Base-by-base conservation (phyloP, 2,888 invertebrate species). In the Conops quadrifasciatus region DNA sequence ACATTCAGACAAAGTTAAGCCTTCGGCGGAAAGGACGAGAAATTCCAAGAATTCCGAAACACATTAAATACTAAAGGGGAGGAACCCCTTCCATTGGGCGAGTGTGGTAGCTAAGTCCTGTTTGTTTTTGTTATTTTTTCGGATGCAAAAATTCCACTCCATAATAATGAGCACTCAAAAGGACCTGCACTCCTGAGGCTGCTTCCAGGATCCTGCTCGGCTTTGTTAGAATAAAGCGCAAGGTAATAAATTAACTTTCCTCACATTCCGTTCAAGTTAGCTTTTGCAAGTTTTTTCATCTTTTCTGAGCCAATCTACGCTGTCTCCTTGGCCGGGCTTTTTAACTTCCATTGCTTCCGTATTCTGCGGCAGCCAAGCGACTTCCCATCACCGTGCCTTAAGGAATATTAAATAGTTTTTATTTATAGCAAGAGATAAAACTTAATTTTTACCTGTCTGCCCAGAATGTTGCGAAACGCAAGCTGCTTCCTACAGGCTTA, bases 341-440 rank as follows among this genome's bases (percentile, higher is more conserved):
- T 13, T 19, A 9, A 19, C 13, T 13, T 4, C 5, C n/a, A 5
- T 9, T 15, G n/a, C 7, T 59, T 7, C 28, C n/a, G 26, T 30
- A 2, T 26, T 59, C 26, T 28, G 59, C 59, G 13, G 49, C 21
- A 13, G 19, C 43, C 36, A 11, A 24, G 49, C 51, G n/a, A 2
- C 16, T 7, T 56, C 21, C 43, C 49, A 49, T 58, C 13, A 63
- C 51, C 47, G 67, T 68, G 76, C 76, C 74, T 62, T 70, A 26
- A 70, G 72, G 77, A 75, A 81, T 81, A 82, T 81, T 81, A 82
- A 82, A 81, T 80, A 82, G 81, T 81, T 83, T 81, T 81, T 81
- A 79, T 82, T 83, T 81, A 80, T 80, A 77, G 78, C 76, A 71
- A 73, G 71, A 75, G 72, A 76, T 74, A 77, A 74, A 73, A 77